Evolutionary conservation across 2,888 invertebrate genomes (phyloP), one percentile per base, ranked within the genome.

Genomic region (Barypeithes pellucidus): DNA sequence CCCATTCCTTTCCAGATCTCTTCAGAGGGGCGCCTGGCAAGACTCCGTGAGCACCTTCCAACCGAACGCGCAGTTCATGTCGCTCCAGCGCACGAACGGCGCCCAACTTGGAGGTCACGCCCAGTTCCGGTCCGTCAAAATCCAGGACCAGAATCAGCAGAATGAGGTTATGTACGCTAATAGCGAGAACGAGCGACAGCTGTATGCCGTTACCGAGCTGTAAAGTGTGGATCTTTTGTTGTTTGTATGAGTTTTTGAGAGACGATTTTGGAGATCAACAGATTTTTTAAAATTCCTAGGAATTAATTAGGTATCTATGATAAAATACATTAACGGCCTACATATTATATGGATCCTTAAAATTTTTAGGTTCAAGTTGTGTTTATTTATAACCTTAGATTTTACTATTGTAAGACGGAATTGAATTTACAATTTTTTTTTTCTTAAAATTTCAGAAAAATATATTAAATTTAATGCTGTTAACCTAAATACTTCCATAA

Each of bases 171-270:
- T 87, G 80, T 84, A 86, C 75, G 84, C 86, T 2, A 85, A 87
- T 69, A 84, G 84, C 72, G 87, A 88, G 65, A 87, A 86, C 77
- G 86, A 88, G 76, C 85, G 87, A 75, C 86, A 86, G 76, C 79
- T 94, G 77, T 94, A 93, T 83, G 94, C 93, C 61, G 93, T 94
- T 77, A 92, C 94, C 68, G 92, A 90, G 83, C 88, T 91, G 87
- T 91, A 90, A 87, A 62, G 72, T 57, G 59, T 16, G 20, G 60
- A 41, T 60, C 41, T n/a, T 12, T 65, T 45, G 18, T 41, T 50
- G 0, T 22, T 8, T 36, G 16, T 12, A n/a, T 45, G 47, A 50
- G 20, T 20, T 70, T 50, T 59, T 60, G 47, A 29, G 16, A 33
- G 11, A 39, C 1, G 9, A 36, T 39, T 52, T 36, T 66, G 20